A percentile compares a stretch with the other conserved stretches of the same genome.
Conservation (phyloP, 2,113 vertebrate species). For the Vulpes ferrilata region DNA sequence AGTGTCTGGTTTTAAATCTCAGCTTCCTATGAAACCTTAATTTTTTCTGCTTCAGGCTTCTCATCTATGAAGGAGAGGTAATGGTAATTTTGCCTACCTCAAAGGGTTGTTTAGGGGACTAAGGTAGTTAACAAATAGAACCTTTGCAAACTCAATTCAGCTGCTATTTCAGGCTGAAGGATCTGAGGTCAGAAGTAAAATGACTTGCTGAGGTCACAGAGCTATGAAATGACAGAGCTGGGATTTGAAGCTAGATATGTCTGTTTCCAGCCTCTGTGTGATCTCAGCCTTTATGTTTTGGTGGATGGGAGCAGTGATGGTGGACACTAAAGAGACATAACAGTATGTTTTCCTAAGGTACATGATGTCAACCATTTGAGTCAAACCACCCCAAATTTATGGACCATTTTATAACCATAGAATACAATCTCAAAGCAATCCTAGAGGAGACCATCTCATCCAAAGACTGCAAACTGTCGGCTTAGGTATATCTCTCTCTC, state of each 20-base stretch:
- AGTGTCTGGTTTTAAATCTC: neutral
- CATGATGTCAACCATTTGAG: neutral
- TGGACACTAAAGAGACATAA: neutral
- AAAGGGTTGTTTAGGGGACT: neutral
- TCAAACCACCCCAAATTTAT: neutral
- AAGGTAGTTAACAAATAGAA: neutral
- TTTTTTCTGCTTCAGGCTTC: neutral
- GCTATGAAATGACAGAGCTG: neutral
- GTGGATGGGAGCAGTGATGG: neutral
- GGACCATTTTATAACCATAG: neutral
- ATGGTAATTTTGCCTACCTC: neutral
- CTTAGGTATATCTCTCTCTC: neutral
- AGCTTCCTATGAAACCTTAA: neutral
- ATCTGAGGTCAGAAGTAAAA: neutral
- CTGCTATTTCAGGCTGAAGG: neutral
- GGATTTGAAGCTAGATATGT: neutral
- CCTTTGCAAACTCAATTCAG: neutral
- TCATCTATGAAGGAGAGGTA: neutral
- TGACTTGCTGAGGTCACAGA: neutral
- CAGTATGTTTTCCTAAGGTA: neutral
- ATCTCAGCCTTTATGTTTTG: neutral
- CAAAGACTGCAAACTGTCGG: neutral
- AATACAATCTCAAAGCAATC: neutral
- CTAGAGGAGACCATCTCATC: neutral
- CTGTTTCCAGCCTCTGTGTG: neutral